A percentile compares a stretch with the other conserved stretches of the same genome.
These are phyloP conservation scores for Pollenia griseotomentosa DNA, from an alignment of 2,888 invertebrate species.

Conservation along the genomic window DNA sequence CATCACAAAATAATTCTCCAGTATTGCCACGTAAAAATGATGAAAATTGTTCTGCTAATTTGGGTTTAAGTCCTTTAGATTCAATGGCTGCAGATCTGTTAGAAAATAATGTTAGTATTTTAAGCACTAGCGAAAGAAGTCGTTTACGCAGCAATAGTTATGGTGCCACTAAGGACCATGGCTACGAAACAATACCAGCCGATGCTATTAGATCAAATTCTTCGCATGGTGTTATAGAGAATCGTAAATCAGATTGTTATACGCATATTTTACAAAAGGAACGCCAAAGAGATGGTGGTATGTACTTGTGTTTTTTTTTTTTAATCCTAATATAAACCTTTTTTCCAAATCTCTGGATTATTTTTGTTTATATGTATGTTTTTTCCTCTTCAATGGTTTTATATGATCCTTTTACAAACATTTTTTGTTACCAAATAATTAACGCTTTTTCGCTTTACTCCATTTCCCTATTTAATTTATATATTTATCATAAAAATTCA, in stretches of 20 bases:
- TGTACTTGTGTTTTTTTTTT: conserved; percentile 46
- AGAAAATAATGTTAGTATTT: conserved; percentile 73
- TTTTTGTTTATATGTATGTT: conserved; percentile 73
- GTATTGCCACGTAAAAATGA: conserved; percentile 79
- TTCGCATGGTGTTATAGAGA: conserved; percentile 77
- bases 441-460: conserved; percentile 68
- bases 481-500: conserved; percentile 70
- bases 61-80: conserved; percentile 80
- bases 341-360: conserved; percentile 37
- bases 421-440: conserved; percentile 70
- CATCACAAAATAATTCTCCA: conserved; percentile 83
- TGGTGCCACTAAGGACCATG: conserved; percentile 85
- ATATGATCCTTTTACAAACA: conserved; percentile 56
- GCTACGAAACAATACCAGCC: conserved; percentile 86
- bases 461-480: conserved; percentile 73
- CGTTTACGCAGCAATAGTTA: conserved; percentile 84
- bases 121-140: conserved; percentile 82
- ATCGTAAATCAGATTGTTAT: conserved; percentile 84
- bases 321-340: neutral
- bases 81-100: conserved; percentile 78
- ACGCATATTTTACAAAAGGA: conserved; percentile 82
- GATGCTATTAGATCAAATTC: conserved; percentile 77
- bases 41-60: conserved; percentile 73
- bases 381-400: conserved; percentile 64
- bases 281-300: conserved; percentile 81